Percentiles rank a stretch among this genome's conserved stretches.
phyloP scores from a whole-genome alignment of 2,797 vertebrate genomes.

The Heterohyrax brucei region DNA sequence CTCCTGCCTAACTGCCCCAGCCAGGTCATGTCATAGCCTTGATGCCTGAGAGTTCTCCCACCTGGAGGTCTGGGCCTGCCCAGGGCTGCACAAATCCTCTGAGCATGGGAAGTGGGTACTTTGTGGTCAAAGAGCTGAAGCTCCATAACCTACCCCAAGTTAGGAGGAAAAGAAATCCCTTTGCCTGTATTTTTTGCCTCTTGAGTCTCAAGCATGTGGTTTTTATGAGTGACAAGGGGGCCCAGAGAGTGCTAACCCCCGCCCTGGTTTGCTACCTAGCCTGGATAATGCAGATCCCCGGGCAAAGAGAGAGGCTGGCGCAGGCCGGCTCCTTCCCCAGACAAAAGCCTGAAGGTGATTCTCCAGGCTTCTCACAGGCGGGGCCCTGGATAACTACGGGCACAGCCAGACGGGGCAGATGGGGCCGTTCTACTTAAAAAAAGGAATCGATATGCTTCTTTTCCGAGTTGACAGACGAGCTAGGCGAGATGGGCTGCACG shows the following conservation, averaged over 20 bases:
- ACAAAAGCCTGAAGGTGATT: neutral
- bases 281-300: neutral
- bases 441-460: conserved; percentile 59
- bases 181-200: neutral
- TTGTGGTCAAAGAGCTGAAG: neutral
- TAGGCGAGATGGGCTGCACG: neutral
- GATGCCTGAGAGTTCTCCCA: neutral
- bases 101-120: neutral
- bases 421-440: conserved; percentile 20
- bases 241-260: neutral
- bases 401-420: neutral
- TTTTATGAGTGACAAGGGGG: neutral
- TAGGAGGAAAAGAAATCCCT: neutral
- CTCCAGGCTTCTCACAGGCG: neutral
- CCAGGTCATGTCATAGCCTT: neutral
- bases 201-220: neutral
- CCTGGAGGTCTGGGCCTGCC: neutral
- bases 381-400: neutral
- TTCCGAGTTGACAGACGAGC: neutral
- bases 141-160: neutral
- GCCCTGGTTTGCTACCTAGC: neutral
- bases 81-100: neutral
- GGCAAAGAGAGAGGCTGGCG: neutral
- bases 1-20: neutral
- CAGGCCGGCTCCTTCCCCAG: neutral